Base-by-base conservation (phyloP, 37 sponge, comb jelly and placozoan species). In the Eunapius fragilis region DNA sequence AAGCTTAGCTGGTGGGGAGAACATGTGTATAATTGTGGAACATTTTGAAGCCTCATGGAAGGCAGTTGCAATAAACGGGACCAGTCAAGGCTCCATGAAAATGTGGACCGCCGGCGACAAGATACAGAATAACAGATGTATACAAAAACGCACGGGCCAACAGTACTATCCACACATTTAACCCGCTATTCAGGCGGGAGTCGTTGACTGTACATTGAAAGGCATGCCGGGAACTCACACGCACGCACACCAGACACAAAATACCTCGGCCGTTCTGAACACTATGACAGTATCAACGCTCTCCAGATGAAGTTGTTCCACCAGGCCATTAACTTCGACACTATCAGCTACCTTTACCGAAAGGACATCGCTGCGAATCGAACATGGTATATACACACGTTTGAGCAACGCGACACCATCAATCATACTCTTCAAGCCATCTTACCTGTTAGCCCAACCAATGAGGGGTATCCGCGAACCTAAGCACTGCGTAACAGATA, bases 361-460 rank as follows among this genome's bases (percentile, higher is more conserved):
- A 58, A 58, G 58, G 17, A 58, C 58, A 58, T 58, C 58, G 14
- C 58, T 76, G 32, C 35, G 13, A 35, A 19, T 1, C 73, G 73
- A 72, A 72, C 33, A 72, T 72, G 10, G 0, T 2, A 31, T 11
- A 70, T 70, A 10, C 71, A 27, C 71, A 70, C 71, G 25, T 72
- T 33, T 2, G 14, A 33, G 73, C 33, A 25, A 31, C n/a, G n/a
- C n/a, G n/a, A n/a, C n/a, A n/a, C n/a, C n/a, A n/a, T 72, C 14
- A 19, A 12, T 19, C 22, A 58, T 13, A 2, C 58, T 19, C 22
- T 4, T 58, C 22, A 25, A 6, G 22, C 32, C 7, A 17, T 4
- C 80, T 72, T 48, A 87, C 87, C 80, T 72, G 36, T 87, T 87
- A 36, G 87, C 80, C 87, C 87, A 87, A 10, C 81, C 87, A 50